These are phyloP conservation scores for Drosophila peninsularis DNA, from an alignment of 2,888 invertebrate species.

Conservation along the genomic window DNA sequence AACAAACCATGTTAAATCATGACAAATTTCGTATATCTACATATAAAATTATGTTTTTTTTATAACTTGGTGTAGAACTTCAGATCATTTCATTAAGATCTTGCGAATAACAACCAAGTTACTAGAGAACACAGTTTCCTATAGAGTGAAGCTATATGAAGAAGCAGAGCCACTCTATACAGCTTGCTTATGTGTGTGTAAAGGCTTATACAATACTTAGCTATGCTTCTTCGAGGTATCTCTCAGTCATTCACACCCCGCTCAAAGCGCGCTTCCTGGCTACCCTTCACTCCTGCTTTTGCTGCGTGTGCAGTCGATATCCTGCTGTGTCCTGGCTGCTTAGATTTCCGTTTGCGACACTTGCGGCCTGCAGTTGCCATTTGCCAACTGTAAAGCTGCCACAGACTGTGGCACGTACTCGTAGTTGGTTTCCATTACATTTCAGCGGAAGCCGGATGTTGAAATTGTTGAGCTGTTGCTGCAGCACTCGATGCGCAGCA, in stretches of 20 bases:
- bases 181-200: too few species aligned
- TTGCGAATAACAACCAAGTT: not conserved
- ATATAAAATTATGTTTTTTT: too few species aligned
- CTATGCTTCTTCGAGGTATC: too few species aligned
- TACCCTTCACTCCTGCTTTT: not conserved
- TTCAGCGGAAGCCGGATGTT: conserved; percentile 77
- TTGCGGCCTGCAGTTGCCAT: conserved; percentile 45
- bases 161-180: too few species aligned
- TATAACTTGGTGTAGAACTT: too few species aligned
- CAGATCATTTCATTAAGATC: too few species aligned
- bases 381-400: conserved; percentile 56
- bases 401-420: conserved; percentile 59
- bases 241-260: not conserved
- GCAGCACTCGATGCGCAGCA: conserved; percentile 20
- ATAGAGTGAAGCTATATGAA: not conserved
- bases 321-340: conserved; percentile 57
- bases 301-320: conserved; percentile 44
- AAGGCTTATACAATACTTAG: too few species aligned
- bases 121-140: not conserved
- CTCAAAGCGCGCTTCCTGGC: not conserved
- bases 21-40: too few species aligned
- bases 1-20: too few species aligned
- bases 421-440: conserved; percentile 72
- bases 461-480: conserved; percentile 77
- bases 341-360: conserved; percentile 71